Evolutionary conservation across 1,140 invertebrate genomes (phyloP), one percentile per base, ranked within the genome.

Genomic region (Drosophila prosaltans): DNA sequence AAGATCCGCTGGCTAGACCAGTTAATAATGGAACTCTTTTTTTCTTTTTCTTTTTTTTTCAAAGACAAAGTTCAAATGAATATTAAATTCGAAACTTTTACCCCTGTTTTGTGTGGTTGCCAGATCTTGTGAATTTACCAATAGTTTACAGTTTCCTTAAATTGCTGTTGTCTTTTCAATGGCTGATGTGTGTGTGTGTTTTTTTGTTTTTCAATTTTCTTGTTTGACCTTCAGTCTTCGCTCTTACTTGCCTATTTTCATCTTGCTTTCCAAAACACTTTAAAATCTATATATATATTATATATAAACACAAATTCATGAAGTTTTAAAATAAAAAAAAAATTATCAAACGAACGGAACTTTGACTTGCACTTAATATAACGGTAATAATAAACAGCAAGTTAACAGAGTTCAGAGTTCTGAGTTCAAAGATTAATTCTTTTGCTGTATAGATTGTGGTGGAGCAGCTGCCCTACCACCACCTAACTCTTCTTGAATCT

Each of bases 401-500:
- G 60, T 79, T 73, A 88, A 88, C 82, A 65, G 70, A 40, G 54
- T 62, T 71, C 21, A n/a, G 59, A 59, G 63, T 72, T 62, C 57
- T 59, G 65, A 59, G 51, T 65, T 43, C 16, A 32, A 45, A 16
- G 45, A 26, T 76, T 77, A 77, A 54, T 78, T 73, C 70, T 86
- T 78, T 28, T 80, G 26, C 41, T 4, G 30, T 32, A 7, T 16
- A 30, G 65, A 10, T 72, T 74, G n/a, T 40, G 26, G 55, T 24
- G 3, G 55, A 7, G 21, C 28, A 16, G 1, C 73, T 59, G 30
- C 21, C 11, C 84, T 67, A 21, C 91, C 85, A n/a, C 93, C 91
- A 24, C 91, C 92, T 11, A 96, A 91, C 77, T 95, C 93, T 3
- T 92, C 81, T 91, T 96, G 96, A 81, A 98, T 97, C 92, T 98